Evolutionary conservation across 2,888 invertebrate genomes (phyloP).

Genomic region (Pandemis corylana): DNA sequence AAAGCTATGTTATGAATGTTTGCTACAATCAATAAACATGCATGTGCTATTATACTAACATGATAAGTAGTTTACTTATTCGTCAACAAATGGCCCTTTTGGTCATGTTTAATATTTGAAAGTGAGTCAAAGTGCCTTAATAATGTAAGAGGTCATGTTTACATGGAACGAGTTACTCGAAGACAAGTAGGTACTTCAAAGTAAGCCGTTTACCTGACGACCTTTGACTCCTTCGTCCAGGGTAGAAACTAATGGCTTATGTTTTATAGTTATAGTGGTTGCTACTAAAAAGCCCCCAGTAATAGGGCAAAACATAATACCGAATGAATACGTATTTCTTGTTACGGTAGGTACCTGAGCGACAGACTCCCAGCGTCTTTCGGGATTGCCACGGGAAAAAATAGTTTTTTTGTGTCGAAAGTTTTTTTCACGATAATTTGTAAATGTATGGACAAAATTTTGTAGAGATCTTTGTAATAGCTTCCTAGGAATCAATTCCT

Average conservation of each 20-base stretch:
- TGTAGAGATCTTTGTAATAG: no score
- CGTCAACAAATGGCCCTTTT: neutral
- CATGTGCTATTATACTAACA: neutral
- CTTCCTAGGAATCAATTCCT: no score
- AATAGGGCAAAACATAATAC: neutral
- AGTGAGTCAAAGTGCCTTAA: constrained; percentile 1
- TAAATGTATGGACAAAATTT: no score
- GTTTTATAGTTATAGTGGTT: neutral
- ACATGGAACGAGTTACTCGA: neutral
- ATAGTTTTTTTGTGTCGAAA: no score
- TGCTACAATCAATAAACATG: constrained; percentile 1
- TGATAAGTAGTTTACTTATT: neutral
- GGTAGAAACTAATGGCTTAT: neutral
- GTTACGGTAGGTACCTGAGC: neutral
- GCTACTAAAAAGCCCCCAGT: neutral
- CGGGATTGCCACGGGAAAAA: no score
- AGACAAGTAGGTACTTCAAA: constrained; percentile 12
- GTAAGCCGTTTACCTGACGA: constrained; percentile 10
- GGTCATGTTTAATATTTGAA: constrained; percentile 6
- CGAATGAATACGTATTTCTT: neutral
- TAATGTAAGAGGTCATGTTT: constrained; percentile 7
- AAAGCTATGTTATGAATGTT: constrained; percentile 4
- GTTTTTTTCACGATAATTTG: no score
- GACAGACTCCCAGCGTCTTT: no score
- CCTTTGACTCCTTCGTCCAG: neutral